These are phyloP conservation scores for Epistrophe eligans DNA, from an alignment of 2,888 invertebrate genomes.

Conservation along the genomic window DNA sequence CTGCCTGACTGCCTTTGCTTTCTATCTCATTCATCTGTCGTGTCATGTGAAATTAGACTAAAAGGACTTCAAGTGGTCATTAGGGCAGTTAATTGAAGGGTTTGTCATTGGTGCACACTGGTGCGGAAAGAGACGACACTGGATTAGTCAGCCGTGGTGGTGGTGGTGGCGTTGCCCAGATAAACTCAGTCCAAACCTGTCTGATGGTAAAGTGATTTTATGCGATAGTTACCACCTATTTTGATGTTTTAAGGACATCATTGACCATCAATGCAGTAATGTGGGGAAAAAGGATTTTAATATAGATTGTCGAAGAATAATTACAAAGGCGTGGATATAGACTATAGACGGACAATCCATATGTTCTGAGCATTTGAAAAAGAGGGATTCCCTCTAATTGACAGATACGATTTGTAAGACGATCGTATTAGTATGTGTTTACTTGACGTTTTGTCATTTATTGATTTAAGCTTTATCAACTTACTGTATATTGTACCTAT, in stretches of 20 bases:
- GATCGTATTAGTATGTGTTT: slow-evolving; percentile 49
- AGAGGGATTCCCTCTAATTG: slow-evolving; percentile 60
- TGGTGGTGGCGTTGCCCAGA: not conserved
- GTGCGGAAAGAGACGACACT: slow-evolving; percentile 54
- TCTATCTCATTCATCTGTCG: slow-evolving; percentile 66
- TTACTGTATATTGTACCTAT: too few relatives aligned
- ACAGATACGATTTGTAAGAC: slow-evolving; percentile 66
- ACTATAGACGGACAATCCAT: not conserved
- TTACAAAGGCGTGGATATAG: slow-evolving; percentile 47
- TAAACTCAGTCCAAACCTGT: slow-evolving; percentile 17
- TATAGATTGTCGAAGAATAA: slow-evolving; percentile 46
- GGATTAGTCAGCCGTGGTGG: slow-evolving; percentile 22
- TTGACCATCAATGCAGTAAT: not conserved
- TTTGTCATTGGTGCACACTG: slow-evolving; percentile 68
- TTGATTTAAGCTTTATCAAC: slow-evolving; percentile 30
- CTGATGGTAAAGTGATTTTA: slow-evolving; percentile 53
- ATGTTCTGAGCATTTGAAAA: slow-evolving; percentile 20
- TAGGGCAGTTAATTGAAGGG: slow-evolving; percentile 75
- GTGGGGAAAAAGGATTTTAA: slow-evolving; percentile 32
- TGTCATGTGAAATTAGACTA: slow-evolving; percentile 72
- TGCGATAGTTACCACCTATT: slow-evolving; percentile 68
- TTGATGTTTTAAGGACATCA: slow-evolving; percentile 39
- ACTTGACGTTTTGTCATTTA: slow-evolving; percentile 55
- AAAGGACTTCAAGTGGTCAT: slow-evolving; percentile 74
- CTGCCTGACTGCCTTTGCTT: not conserved